Conservation (phyloP, 1,140 invertebrate species). For the Ephestia elutella region DNA sequence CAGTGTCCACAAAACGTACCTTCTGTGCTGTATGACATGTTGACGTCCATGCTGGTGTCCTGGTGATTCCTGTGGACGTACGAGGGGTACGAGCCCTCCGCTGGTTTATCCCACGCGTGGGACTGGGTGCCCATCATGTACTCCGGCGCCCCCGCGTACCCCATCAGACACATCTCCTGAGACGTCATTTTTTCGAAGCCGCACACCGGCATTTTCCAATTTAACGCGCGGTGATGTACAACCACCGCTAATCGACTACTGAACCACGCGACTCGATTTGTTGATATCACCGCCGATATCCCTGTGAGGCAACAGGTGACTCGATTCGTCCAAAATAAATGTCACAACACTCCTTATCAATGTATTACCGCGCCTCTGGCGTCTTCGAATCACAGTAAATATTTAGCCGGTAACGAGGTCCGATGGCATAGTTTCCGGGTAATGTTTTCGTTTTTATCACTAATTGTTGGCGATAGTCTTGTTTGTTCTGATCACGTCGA, state of each 20-base stretch:
- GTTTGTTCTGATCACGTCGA: slow-evolving; percentile 32
- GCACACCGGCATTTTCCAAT: slow-evolving; percentile 53
- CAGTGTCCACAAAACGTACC: slow-evolving; percentile 32
- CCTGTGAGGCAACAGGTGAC: slow-evolving; percentile 43
- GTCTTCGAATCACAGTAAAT: slow-evolving; percentile 24
- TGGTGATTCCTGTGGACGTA: slow-evolving; percentile 34
- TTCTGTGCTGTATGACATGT: slow-evolving; percentile 37
- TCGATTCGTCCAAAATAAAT: slow-evolving; percentile 22
- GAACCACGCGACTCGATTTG: slow-evolving; percentile 10
- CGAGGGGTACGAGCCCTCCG: slow-evolving; percentile 27
- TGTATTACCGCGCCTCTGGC: slow-evolving; percentile 13
- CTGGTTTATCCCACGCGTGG: slow-evolving; percentile 50
- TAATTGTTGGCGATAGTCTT: slow-evolving; percentile 29
- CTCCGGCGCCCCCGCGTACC: slow-evolving; percentile 34
- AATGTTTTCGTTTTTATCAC: slow-evolving; percentile 42
- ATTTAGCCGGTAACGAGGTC: slow-evolving; percentile 20
- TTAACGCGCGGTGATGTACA: slow-evolving; percentile 23
- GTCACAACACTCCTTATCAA: slow-evolving; percentile 23
- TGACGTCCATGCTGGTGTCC: slow-evolving; percentile 22
- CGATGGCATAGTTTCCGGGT: slow-evolving; percentile 28
- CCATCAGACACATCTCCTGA: slow-evolving; percentile 46
- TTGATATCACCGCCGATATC: slow-evolving; percentile 23
- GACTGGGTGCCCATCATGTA: slow-evolving; percentile 37
- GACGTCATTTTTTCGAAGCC: slow-evolving; percentile 46
- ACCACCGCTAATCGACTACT: slow-evolving; percentile 37